A percentile compares a stretch with the other conserved stretches of the same genome.
Evolutionary conservation across 2,113 vertebrate species (phyloP).

Genomic region (Callaeas wilsoni): DNA sequence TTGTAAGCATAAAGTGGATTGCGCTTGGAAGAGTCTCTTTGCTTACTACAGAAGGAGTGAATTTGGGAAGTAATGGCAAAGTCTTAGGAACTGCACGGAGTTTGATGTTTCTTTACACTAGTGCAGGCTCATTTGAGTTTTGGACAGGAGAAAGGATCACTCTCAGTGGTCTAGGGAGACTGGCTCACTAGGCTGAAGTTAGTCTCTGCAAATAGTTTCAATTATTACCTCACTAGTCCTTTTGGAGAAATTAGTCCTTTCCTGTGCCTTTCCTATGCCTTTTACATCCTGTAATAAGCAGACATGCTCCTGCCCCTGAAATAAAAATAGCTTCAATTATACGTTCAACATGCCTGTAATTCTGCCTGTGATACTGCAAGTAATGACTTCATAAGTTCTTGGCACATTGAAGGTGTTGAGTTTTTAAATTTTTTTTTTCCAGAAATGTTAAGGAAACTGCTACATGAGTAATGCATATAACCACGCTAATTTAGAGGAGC

Average conservation of each 20-base stretch:
- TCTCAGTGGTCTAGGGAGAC: background rate
- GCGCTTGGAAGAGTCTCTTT: background rate
- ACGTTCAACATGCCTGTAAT: background rate
- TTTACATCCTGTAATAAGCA: background rate
- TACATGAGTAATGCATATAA: background rate
- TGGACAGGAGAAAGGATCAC: background rate
- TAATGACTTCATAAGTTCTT: background rate
- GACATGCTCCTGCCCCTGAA: background rate
- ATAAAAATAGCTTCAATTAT: background rate
- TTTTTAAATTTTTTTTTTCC: background rate
- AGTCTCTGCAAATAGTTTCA: background rate
- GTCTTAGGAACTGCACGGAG: rapidly evolving
- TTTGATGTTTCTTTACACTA: background rate
- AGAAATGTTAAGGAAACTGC: background rate
- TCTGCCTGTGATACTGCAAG: background rate
- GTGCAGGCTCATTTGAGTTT: background rate
- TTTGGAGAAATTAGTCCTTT: background rate
- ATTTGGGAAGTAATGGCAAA: background rate
- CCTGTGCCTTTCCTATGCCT: background rate
- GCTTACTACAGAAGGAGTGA: background rate
- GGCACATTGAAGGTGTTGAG: background rate
- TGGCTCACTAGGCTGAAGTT: background rate
- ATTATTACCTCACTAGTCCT: background rate
- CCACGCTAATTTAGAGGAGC: background rate
- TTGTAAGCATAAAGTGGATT: background rate